Percentiles rank a stretch among this genome's conserved stretches.
These are phyloP conservation scores for Ceratotherium simum DNA, from an alignment of 2,113 vertebrate species.

Conservation along the genomic window DNA sequence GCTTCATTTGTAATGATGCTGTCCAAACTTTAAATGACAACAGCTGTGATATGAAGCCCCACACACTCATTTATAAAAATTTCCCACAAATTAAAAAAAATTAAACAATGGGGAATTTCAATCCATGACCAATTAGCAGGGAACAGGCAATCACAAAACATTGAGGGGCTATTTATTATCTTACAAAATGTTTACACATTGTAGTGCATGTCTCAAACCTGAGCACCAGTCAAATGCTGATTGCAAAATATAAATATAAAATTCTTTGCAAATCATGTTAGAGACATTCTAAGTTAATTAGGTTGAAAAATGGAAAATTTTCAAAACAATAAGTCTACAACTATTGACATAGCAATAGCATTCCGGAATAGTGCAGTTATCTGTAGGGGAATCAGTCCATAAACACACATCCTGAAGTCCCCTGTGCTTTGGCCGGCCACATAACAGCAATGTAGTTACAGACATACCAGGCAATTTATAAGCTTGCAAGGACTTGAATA, in stretches of 20 bases:
- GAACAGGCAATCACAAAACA: constrained; percentile 81
- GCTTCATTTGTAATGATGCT: constrained; percentile 89
- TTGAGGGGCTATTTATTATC: constrained; percentile 78
- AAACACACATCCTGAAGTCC: constrained; percentile 69
- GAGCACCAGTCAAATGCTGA: constrained; percentile 73
- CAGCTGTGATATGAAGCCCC: constrained; percentile 89
- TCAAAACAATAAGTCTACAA: constrained; percentile 68
- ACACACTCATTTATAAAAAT: constrained; percentile 85
- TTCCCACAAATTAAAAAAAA: constrained; percentile 87
- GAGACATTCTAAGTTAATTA: constrained; percentile 84
- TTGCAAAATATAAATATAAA: constrained; percentile 81
- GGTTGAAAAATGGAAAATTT: constrained; percentile 77
- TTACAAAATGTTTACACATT: constrained; percentile 71
- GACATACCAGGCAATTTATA: constrained; percentile 66
- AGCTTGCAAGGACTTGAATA: constrained; percentile 71
- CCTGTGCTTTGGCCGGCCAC: not conserved
- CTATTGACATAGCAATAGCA: constrained; percentile 72
- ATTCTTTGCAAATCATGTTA: constrained; percentile 79
- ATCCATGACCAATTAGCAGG: constrained; percentile 79
- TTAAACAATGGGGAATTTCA: constrained; percentile 81
- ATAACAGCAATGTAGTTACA: constrained; percentile 57
- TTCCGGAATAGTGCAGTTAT: constrained; percentile 69
- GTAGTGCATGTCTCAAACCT: constrained; percentile 70
- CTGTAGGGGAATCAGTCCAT: constrained; percentile 66
- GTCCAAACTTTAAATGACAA: constrained; percentile 92